Evolutionary conservation across 2,888 invertebrate genomes (phyloP).

Genomic region (Chloroclystis v-ata): DNA sequence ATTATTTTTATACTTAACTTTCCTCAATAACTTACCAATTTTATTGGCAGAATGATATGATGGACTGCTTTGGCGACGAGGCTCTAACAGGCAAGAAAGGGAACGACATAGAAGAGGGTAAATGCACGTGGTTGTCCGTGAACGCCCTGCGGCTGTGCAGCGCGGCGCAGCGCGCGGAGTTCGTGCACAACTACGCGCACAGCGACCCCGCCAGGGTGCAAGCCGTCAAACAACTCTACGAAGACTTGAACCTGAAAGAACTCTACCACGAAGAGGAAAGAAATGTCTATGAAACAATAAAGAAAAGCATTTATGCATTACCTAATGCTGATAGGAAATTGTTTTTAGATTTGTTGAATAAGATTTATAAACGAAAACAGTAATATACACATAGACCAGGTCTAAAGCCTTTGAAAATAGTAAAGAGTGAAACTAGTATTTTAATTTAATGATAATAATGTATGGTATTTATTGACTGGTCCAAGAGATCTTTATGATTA

Average conservation of each 20-base stretch:
- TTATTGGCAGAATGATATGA: slow-evolving; percentile 83
- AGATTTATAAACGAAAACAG: background rate
- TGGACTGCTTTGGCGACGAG: slow-evolving; percentile 90
- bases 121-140: slow-evolving; percentile 94
- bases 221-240: slow-evolving; percentile 52
- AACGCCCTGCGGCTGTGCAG: slow-evolving; percentile 81
- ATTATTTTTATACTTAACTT: no score
- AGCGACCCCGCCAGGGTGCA: slow-evolving; percentile 80
- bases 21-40: no score
- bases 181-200: slow-evolving; percentile 85
- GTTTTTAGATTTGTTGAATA: background rate
- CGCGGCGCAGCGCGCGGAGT: slow-evolving; percentile 81
- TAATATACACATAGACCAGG: slow-evolving; percentile 83
- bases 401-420: no score
- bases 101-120: slow-evolving; percentile 82
- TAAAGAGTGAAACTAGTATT: no score
- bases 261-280: slow-evolving; percentile 85
- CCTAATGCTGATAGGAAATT: background rate
- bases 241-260: slow-evolving; percentile 82
- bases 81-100: slow-evolving; percentile 41
- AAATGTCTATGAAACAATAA: slow-evolving; percentile 83
- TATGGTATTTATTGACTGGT: no score
- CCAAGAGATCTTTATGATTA: no score
- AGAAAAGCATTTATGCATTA: slow-evolving; percentile 26
- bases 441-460: no score